Percentiles rank a stretch among this genome's conserved stretches.
These are phyloP conservation scores for Trissolcus basalis DNA, from an alignment of 1,140 invertebrate genomes.

Conservation along the genomic window DNA sequence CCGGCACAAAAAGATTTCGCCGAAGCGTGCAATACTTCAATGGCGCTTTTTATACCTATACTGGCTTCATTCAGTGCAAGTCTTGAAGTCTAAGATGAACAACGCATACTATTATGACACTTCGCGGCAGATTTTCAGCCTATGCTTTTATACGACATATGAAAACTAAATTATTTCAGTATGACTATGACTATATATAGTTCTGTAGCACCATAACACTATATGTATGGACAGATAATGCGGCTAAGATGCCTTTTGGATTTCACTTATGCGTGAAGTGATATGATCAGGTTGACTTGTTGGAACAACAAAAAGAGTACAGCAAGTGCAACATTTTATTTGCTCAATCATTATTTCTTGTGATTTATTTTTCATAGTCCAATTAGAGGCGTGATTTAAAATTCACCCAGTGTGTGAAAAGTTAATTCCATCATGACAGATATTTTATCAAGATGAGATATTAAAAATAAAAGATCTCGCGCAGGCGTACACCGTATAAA, in stretches of 20 bases:
- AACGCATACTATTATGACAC: constrained; percentile 26
- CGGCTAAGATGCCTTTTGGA: constrained; percentile 25
- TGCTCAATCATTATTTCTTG: no score
- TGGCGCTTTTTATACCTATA: constrained; percentile 23
- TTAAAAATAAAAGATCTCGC: constrained; percentile 15
- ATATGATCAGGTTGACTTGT: no score
- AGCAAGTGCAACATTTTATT: no score
- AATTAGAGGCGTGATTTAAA: no score
- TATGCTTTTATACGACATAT: constrained; percentile 2
- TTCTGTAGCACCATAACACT: no score
- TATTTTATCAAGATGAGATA: no score
- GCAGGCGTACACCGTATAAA: constrained; percentile 49
- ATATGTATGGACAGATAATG: constrained; percentile 38
- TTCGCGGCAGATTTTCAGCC: constrained; percentile 18
- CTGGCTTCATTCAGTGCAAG: constrained; percentile 21
- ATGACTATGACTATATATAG: no score
- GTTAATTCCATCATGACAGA: no score
- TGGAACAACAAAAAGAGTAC: no score
- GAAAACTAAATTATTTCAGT: constrained; percentile 46
- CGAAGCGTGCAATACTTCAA: constrained; percentile 44
- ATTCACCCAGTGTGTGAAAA: no score
- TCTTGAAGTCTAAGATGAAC: constrained; percentile 21
- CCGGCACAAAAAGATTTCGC: constrained; percentile 39
- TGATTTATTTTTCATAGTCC: no score
- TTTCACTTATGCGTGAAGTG: constrained; percentile 25